Conservation (phyloP, 1,140 invertebrate genomes). For the Ladona fulva region DNA sequence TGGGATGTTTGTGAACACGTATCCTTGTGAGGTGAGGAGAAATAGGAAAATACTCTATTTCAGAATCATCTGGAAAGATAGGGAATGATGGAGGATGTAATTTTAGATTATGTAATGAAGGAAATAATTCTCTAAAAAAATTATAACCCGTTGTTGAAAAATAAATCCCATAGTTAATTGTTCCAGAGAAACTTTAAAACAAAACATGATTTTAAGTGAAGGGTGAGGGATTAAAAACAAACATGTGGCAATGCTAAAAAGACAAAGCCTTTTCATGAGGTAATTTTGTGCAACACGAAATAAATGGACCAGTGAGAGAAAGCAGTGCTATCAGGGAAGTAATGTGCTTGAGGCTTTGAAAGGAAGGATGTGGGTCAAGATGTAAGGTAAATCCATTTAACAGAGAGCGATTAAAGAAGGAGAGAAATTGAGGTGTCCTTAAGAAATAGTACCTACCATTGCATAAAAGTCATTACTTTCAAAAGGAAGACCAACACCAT, state of each 20-base stretch:
- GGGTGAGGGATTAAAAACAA: no score
- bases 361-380: neutral
- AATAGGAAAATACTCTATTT: slow-evolving; percentile 72
- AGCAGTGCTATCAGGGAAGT: neutral
- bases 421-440: no score
- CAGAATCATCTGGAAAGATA: slow-evolving; percentile 49
- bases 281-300: neutral
- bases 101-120: no score
- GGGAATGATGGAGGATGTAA: slow-evolving; percentile 13
- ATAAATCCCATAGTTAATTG: no score
- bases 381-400: neutral
- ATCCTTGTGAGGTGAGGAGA: slow-evolving; percentile 68
- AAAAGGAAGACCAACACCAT: neutral
- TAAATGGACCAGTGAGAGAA: neutral
- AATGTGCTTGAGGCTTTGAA: neutral
- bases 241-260: no score
- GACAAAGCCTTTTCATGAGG: no score
- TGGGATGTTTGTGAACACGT: slow-evolving; percentile 55
- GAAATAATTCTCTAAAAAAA: no score
- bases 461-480: no score
- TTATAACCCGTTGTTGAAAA: no score
- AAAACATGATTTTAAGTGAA: no score
- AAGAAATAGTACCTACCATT: no score
- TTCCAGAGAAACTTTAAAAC: no score
- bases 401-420: neutral